phyloP scores from a whole-genome alignment of 2,888 invertebrate species.

The Gonocerus acuteangulatus region DNA sequence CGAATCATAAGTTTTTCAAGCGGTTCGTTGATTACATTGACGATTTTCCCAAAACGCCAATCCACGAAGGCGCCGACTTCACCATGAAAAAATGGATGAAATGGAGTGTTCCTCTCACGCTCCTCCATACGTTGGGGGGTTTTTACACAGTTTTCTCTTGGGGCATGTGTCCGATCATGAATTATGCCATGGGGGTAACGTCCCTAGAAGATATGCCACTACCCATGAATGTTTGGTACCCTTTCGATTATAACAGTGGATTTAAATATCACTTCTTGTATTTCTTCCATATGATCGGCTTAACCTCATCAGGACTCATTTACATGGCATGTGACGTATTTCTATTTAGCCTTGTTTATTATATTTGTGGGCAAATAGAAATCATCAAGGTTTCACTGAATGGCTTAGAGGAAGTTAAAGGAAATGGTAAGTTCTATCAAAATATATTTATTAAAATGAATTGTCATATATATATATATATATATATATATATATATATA shows the following conservation, averaged over 20 bases:
- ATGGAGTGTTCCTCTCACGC: background rate
- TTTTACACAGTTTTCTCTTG: slow-evolving; percentile 15
- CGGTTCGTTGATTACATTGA: background rate
- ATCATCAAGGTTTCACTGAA: slow-evolving; percentile 1
- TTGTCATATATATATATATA: too few relatives aligned
- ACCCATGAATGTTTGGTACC: slow-evolving; percentile 25
- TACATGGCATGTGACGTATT: slow-evolving; percentile 35
- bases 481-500: too few relatives aligned
- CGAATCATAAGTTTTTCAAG: slow-evolving; percentile 19
- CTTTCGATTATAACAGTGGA: slow-evolving; percentile 12
- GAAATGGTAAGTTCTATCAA: background rate
- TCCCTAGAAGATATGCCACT: slow-evolving; percentile 3
- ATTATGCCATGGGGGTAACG: slow-evolving; percentile 10
- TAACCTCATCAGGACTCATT: slow-evolving; percentile 30
- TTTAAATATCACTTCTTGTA: slow-evolving; percentile 21
- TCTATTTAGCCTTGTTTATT: slow-evolving; percentile 35
- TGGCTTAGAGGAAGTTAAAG: background rate
- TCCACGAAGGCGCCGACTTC: background rate
- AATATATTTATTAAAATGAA: too few relatives aligned
- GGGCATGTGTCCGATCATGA: slow-evolving; percentile 22
- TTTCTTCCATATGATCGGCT: slow-evolving; percentile 11
- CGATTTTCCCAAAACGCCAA: background rate
- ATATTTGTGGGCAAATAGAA: slow-evolving; percentile 8
- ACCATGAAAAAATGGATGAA: slow-evolving; percentile 2
- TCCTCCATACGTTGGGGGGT: slow-evolving; percentile 11